Base-by-base conservation (phyloP, 1,140 invertebrate genomes). In the Drosophila triauraria region DNA sequence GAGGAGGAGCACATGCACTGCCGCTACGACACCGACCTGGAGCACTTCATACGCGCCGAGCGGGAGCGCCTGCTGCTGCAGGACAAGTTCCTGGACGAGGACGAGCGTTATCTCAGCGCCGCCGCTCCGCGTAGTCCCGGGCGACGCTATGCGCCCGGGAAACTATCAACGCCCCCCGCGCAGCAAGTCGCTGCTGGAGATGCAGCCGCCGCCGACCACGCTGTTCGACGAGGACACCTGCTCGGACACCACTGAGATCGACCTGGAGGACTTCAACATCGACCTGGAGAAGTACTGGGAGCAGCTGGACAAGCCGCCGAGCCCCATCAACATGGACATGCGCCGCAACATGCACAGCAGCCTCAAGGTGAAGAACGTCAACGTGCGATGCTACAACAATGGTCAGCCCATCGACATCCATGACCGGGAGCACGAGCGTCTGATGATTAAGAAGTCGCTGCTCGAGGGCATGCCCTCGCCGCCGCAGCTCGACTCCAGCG, bases 231-330 rank as follows among this genome's bases (percentile, higher is more conserved):
- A 93, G 46, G 92, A 93, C 59, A 92, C 91, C 38, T 92, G 90
- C 63, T 92, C 91, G 9, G 92, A 93, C 25, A 91, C 92, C 20
- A 93, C 92, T 0, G 92, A 92, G 75, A 90, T 92, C 27, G 92
- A 93, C 38, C 61, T 93, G 35, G 91, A 93, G 64, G 92, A 93
- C 46, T 93, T 93, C 23, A 93, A 93, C 69, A 91, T 93, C 27
- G 92, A 93, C 47, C 78, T 93, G 57, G 92, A 91, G 46, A 93
- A 93, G 65, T 93, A 93, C 65, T 93, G 92, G 91, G 92, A 92
- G 53, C 91, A 93, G 65, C 72, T 93, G 51, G 92, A 93, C 65
- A 93, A 93, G 38, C 91, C 91, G 5, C 91, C 91, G 12, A 92
- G 91, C 46, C 91, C 91, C 46, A 92, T 92, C 50, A 91, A 92